Evolutionary conservation across 2,797 vertebrate species (phyloP), one percentile per base, ranked within the genome.

Genomic region (Coracias cyanogaster): DNA sequence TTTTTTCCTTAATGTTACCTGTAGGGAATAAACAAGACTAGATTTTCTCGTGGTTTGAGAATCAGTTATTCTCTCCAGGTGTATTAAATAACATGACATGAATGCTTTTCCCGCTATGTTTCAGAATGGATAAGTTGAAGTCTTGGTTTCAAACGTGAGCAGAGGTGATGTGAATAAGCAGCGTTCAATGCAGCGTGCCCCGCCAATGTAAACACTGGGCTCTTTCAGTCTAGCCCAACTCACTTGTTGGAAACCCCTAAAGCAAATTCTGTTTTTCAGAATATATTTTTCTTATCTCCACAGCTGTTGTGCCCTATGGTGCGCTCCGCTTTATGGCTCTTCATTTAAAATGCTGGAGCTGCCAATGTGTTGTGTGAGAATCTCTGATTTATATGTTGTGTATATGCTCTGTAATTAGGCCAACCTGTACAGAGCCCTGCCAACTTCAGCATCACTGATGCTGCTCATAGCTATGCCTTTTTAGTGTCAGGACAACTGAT

Each of bases 101-200:
- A 93, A 84, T 52, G 28, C 28, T 87, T 77, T 66, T 29, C 45
- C 33, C n/a, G 13, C 41, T 60, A 6, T 26, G 21, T 37, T 70
- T 82, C 62, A 70, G 71, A 73, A n/a, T 29, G 26, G 29, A 0
- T 10, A 9, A 37, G 14, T 2, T 58, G 39, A n/a, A 37, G 20
- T 11, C 69, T 72, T 79, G 39, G 12, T 29, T 69, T 82, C n/a
- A 37, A 28, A 60, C 43, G 16, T 39, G 33, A 84, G 60, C 31
- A 6, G 6, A 76, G 43, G 37, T 4, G 8, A 22, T 55, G 39
- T 39, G 71, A 39, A 16, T 28, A 64, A 55, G 12, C 19, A 24
- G n/a, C 3, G 7, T 24, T 77, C 25, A 31, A 0, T 25, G 33
- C 12, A 3, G 2, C 2, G 33, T 5, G 8, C 20, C 4, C 18